phyloP scores from a whole-genome alignment of 2,113 vertebrate genomes.

The Theristicus caerulescens region DNA sequence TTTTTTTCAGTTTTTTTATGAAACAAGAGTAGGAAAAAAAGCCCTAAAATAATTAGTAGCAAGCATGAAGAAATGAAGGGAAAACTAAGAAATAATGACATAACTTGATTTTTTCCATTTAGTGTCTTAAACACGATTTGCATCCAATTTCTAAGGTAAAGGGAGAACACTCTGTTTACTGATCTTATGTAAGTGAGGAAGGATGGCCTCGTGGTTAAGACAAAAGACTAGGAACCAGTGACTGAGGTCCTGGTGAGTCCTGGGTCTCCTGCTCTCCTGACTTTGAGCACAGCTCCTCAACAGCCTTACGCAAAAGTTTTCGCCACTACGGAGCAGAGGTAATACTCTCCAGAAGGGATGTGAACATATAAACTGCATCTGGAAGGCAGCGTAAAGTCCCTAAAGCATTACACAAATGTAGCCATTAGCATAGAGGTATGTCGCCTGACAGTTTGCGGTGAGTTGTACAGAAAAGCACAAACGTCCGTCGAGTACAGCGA shows the following conservation, averaged over 20 bases:
- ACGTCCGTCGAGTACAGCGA: accelerated
- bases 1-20: neutral
- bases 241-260: neutral
- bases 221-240: neutral
- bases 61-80: neutral
- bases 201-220: neutral
- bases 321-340: neutral
- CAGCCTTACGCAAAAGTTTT: neutral
- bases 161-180: neutral
- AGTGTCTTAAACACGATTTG: neutral
- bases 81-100: neutral
- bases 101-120: neutral
- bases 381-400: neutral
- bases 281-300: neutral
- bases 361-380: neutral
- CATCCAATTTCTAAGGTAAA: neutral
- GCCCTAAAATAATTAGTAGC: neutral
- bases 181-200: accelerated
- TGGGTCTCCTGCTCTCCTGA: neutral
- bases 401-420: neutral
- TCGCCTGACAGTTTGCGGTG: accelerated
- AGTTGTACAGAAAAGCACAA: neutral
- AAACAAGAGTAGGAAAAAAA: neutral
- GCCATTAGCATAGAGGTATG: accelerated
- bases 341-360: neutral